Percentiles rank a stretch among this genome's conserved stretches.
These are phyloP conservation scores for Tauraco erythrolophus DNA, from an alignment of 2,113 vertebrate genomes.

Conservation along the genomic window DNA sequence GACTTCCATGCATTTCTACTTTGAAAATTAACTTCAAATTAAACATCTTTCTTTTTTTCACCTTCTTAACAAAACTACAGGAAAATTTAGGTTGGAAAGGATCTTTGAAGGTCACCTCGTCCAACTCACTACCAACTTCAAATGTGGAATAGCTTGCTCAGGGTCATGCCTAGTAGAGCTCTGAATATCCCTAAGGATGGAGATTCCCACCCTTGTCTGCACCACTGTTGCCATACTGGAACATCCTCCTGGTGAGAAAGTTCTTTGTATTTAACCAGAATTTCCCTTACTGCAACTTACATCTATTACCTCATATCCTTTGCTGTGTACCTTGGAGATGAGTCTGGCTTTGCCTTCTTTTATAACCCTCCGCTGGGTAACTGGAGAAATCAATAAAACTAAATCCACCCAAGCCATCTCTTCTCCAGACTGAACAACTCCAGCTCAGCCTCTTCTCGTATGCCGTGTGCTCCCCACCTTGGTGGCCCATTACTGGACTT, in stretches of 20 bases:
- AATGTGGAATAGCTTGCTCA: neutral
- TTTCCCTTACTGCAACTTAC: neutral
- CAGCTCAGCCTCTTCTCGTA: neutral
- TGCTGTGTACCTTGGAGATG: rapidly evolving
- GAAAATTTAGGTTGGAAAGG: neutral
- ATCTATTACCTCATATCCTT: neutral
- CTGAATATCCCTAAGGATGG: neutral
- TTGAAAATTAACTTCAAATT: neutral
- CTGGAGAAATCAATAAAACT: neutral
- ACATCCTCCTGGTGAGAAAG: neutral
- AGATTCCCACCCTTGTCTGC: neutral
- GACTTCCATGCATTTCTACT: neutral
- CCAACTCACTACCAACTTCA: neutral
- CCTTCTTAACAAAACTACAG: neutral
- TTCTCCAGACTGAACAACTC: rapidly evolving
- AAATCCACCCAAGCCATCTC: neutral
- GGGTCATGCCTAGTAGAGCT: neutral
- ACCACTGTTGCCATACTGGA: neutral
- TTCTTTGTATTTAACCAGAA: neutral
- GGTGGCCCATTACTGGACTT: neutral
- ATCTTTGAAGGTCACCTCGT: neutral
- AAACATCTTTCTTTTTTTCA: rapidly evolving
- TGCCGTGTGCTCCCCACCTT: neutral
- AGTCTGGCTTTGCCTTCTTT: neutral
- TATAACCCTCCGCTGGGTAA: neutral